Evolutionary conservation across 2,113 vertebrate genomes (phyloP).

Genomic region (Motacilla tschutschensis): DNA sequence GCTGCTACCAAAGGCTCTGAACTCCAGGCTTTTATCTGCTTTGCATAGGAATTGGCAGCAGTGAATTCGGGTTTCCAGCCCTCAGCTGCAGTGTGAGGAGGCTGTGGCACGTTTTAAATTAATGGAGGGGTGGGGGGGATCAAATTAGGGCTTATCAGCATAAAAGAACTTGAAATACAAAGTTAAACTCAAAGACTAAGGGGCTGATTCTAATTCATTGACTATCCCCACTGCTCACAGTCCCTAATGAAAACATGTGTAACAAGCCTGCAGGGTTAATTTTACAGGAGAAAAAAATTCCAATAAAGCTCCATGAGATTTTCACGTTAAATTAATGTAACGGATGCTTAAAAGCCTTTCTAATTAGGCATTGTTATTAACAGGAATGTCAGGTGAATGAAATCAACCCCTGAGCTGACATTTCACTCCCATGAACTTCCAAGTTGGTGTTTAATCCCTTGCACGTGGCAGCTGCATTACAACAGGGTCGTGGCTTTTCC

Average conservation of each 20-base stretch:
- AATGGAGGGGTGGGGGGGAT: not conserved
- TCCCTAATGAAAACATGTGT: conserved; percentile 77
- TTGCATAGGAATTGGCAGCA: not conserved
- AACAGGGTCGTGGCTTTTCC: not conserved
- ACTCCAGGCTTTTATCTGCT: not conserved
- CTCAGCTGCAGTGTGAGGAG: not conserved
- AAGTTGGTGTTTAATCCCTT: conserved; percentile 28
- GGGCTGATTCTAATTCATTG: conserved; percentile 69
- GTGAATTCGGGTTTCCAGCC: not conserved
- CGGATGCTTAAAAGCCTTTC: conserved; percentile 77
- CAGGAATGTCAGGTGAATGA: conserved; percentile 73
- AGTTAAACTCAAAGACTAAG: conserved; percentile 41
- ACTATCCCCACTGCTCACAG: conserved; percentile 47
- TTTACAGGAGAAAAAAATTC: conserved; percentile 66
- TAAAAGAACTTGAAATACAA: conserved; percentile 42
- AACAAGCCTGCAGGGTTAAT: conserved; percentile 75
- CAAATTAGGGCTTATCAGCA: conserved; percentile 4
- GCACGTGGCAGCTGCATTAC: not conserved
- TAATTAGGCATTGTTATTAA: conserved; percentile 79
- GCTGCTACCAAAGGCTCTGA: not conserved
- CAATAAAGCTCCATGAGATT: conserved; percentile 71
- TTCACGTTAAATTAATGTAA: conserved; percentile 76
- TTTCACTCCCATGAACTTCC: conserved; percentile 30
- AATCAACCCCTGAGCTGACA: conserved; percentile 66
- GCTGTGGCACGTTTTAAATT: not conserved